phyloP scores from a whole-genome alignment of 2,113 vertebrate species.

The Cichladusa arquata region DNA sequence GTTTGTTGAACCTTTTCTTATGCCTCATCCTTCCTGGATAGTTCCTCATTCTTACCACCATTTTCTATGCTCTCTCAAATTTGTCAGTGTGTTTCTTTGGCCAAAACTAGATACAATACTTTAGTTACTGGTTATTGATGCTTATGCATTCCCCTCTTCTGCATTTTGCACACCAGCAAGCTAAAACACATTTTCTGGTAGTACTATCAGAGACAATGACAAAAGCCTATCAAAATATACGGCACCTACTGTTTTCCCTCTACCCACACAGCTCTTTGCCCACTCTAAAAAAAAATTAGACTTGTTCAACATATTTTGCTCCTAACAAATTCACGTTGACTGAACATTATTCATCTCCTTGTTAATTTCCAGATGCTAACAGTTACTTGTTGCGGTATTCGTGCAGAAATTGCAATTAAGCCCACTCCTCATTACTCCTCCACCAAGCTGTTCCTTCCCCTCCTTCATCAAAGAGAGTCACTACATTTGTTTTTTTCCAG shows the following conservation, averaged over 20 bases:
- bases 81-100: background rate
- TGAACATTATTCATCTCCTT: background rate
- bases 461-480: background rate
- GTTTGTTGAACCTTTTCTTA: background rate
- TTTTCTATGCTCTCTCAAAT: background rate
- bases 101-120: background rate
- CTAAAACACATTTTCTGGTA: background rate
- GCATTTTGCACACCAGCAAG: background rate
- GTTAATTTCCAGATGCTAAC: background rate
- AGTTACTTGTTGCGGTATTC: background rate
- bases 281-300: background rate
- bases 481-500: background rate
- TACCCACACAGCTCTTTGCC: background rate
- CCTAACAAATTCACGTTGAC: background rate
- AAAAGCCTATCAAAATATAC: background rate
- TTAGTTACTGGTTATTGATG: background rate
- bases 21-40: background rate
- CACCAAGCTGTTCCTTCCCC: background rate
- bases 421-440: background rate
- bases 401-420: conserved; percentile 12
- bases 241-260: background rate
- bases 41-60: background rate
- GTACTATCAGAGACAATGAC: background rate
- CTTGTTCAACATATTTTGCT: background rate
- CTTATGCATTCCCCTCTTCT: background rate